These are phyloP conservation scores for Tragelaphus eurycerus DNA, from an alignment of 2,797 vertebrate genomes.

Conservation along the genomic window DNA sequence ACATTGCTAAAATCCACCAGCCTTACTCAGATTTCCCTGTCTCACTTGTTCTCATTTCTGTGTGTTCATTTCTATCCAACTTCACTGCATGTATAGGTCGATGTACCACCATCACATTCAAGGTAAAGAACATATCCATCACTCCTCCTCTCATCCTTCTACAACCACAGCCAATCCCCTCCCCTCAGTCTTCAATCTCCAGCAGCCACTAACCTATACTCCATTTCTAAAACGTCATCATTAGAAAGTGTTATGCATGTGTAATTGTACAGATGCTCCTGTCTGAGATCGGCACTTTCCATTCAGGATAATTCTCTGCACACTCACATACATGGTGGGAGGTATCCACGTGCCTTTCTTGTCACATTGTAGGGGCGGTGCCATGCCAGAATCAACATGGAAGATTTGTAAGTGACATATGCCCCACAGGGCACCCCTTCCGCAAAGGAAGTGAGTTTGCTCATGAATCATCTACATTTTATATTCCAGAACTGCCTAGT, in stretches of 20 bases:
- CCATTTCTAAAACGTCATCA: neutral
- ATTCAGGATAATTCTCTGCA: neutral
- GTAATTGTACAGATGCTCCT: neutral
- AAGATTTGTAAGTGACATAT: neutral
- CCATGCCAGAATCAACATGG: neutral
- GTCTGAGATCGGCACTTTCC: neutral
- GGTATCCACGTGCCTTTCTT: neutral
- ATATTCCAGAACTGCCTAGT: neutral
- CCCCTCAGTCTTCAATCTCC: neutral
- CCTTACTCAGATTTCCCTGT: neutral
- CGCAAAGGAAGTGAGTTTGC: neutral
- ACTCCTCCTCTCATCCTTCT: too few species aligned
- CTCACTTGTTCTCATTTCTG: neutral
- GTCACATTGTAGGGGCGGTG: neutral
- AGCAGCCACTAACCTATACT: neutral
- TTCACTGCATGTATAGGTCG: neutral
- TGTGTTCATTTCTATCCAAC: neutral
- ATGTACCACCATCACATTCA: neutral
- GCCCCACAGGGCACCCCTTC: neutral
- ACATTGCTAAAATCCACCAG: neutral
- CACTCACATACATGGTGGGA: neutral
- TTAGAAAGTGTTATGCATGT: neutral
- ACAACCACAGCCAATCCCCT: neutral
- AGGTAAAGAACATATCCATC: neutral
- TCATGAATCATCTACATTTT: neutral